A percentile compares a stretch with the other conserved stretches of the same genome.
phyloP scores from a whole-genome alignment of 2,797 vertebrate genomes.

The Chaenodraco wilsoni region DNA sequence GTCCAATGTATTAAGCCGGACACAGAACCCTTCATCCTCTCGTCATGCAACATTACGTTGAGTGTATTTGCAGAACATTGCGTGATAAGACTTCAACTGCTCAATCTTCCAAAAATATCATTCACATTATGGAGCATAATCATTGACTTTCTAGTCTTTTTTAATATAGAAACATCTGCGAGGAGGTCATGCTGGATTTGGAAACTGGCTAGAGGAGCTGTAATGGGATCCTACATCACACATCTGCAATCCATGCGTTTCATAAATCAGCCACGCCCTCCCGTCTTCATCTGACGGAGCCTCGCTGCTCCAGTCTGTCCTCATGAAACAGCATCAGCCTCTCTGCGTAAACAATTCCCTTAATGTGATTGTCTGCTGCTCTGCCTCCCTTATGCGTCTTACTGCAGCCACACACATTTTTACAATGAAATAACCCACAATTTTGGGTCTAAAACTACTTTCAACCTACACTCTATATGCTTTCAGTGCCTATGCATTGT shows the following conservation, averaged over 20 bases:
- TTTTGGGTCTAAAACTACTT: background rate
- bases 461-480: no score
- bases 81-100: background rate
- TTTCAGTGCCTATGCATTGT: background rate
- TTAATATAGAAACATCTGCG: conserved; percentile 11
- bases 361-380: conserved; percentile 35
- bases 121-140: background rate
- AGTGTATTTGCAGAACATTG: conserved; percentile 16
- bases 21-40: background rate
- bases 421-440: no score
- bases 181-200: background rate
- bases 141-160: background rate
- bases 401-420: background rate
- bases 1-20: background rate
- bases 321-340: conserved; percentile 11
- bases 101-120: conserved; percentile 8
- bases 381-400: background rate
- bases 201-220: conserved; percentile 9
- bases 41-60: background rate
- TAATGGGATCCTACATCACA: conserved; percentile 21
- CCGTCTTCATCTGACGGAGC: conserved; percentile 28
- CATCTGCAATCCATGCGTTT: conserved; percentile 34
- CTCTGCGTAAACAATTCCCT: conserved; percentile 31
- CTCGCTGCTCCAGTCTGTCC: background rate
- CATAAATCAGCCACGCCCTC: conserved; percentile 46